Base-by-base conservation (phyloP, 2,113 vertebrate species). In the Psettodes erumei region DNA sequence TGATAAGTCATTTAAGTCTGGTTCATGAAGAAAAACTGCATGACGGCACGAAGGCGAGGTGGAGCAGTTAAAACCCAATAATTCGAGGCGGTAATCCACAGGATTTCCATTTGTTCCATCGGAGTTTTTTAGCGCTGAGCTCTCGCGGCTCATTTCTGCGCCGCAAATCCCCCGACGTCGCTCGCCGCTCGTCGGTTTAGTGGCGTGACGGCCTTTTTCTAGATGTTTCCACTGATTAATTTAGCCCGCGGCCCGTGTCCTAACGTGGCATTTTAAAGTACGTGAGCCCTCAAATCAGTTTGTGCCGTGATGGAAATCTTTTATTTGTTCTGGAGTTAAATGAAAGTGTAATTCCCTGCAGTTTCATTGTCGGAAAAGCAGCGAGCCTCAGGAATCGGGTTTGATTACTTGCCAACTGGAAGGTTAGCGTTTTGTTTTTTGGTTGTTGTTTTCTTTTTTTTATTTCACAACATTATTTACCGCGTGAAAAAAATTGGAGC, bases 1-100 rank as follows among this genome's bases (percentile, higher is more conserved):
- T n/a, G n/a, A n/a, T n/a, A n/a, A n/a, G n/a, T n/a, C n/a, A n/a
- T n/a, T n/a, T n/a, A n/a, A n/a, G n/a, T n/a, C n/a, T n/a, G n/a
- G n/a, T n/a, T n/a, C n/a, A n/a, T n/a, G n/a, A n/a, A n/a, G n/a
- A n/a, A 54, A 47, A 79, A 66, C 8, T 43, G 54, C 33, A 23
- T 19, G 56, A 55, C 16, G n/a, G 42, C 33, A 10, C 59, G 5
- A 47, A 37, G 69, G 42, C 58, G 6, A 32, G 64, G 28, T 32
- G n/a, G 35, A 58, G 4, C 64, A 75, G 8, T 70, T 74, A 45
- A 71, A 77, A 33, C 15, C 35, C 47, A 51, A 55, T 67, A 76
- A 42, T 75, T 75, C 71, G 54, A 45, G 12, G 42, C 28, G 50
- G 27, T 64, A 68, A 75, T 68, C 60, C 62, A 51, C 2, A 18